Evolutionary conservation across 2,113 vertebrate species (phyloP).

Genomic region (Clarias batrachus): DNA sequence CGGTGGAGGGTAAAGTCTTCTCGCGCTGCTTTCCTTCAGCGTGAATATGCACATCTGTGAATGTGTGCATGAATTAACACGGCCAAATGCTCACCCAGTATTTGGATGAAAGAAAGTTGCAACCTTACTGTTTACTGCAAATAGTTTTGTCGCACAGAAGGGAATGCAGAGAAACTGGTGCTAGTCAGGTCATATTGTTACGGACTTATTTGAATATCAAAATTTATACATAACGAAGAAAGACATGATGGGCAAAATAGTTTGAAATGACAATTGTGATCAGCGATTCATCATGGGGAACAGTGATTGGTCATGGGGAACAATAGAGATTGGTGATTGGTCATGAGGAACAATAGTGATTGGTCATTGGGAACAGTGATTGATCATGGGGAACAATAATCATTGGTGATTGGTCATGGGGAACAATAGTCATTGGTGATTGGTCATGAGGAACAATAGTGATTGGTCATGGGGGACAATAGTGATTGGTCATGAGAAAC

Average conservation of each 20-base stretch:
- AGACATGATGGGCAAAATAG: neutral
- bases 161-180: neutral
- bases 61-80: slow-evolving; percentile 30
- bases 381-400: neutral
- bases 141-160: slow-evolving; percentile 5
- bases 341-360: neutral
- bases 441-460: neutral
- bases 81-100: slow-evolving; percentile 49
- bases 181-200: neutral
- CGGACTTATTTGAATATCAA: neutral
- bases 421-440: neutral
- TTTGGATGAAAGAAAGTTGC: neutral
- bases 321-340: neutral
- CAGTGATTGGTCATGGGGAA: neutral
- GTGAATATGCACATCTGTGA: slow-evolving; percentile 60
- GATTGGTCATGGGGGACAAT: neutral
- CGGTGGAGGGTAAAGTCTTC: slow-evolving; percentile 45
- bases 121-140: neutral
- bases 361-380: neutral
- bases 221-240: neutral
- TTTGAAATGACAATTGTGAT: neutral
- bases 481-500: neutral
- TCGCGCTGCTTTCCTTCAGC: slow-evolving; percentile 53
- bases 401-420: neutral
- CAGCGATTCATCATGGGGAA: neutral